A percentile compares a stretch with the other conserved stretches of the same genome.
Conservation (phyloP, 2,113 vertebrate genomes). For the Porphyrio hochstetteri region DNA sequence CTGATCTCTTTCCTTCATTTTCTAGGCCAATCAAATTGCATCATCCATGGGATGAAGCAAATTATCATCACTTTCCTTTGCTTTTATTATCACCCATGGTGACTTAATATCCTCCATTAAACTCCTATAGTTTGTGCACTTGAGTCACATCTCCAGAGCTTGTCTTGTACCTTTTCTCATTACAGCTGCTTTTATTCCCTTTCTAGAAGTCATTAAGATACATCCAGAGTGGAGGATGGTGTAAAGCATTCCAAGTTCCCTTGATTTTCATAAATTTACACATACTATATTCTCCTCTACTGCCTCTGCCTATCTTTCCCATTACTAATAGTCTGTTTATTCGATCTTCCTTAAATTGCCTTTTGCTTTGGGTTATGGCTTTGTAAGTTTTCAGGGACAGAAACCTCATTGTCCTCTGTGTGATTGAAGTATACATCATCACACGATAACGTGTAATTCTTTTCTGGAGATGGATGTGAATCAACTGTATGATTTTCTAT, state of each 20-base stretch:
- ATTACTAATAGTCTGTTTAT: neutral
- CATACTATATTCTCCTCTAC: neutral
- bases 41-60: neutral
- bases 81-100: neutral
- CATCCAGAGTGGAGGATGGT: neutral
- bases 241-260: neutral
- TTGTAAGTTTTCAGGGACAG: neutral
- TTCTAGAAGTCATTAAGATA: neutral
- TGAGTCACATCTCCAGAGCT: neutral
- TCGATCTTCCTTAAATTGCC: neutral
- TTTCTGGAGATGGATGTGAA: neutral
- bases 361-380: neutral
- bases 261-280: neutral
- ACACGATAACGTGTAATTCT: accelerated
- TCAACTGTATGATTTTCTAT: neutral
- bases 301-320: neutral
- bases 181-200: neutral
- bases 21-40: neutral
- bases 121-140: neutral
- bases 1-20: neutral
- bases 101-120: neutral
- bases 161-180: neutral
- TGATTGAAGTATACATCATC: neutral
- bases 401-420: neutral
- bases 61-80: neutral